phyloP scores from a whole-genome alignment of 2,797 vertebrate species.

The Onychomys arenicola region DNA sequence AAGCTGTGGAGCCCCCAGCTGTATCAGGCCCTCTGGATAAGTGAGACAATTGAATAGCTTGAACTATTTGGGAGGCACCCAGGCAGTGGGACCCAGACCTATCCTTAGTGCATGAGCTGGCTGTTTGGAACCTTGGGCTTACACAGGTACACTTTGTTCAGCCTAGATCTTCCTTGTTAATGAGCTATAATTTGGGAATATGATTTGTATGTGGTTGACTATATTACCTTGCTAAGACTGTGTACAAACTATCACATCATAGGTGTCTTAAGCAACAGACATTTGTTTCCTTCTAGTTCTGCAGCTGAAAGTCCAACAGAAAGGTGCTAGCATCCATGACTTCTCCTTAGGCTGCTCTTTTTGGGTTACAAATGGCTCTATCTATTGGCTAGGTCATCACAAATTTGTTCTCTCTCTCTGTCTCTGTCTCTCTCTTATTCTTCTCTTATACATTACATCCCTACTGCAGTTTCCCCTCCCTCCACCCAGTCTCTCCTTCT shows the following conservation, averaged over 20 bases:
- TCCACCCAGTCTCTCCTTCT: not conserved
- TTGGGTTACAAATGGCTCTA: not conserved
- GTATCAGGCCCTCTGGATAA: too few relatives aligned
- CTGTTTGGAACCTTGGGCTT: too few relatives aligned
- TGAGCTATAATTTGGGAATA: not conserved
- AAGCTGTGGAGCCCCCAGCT: too few relatives aligned
- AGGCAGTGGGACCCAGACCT: too few relatives aligned
- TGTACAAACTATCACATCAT: not conserved
- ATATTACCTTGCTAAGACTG: not conserved
- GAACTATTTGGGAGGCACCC: too few relatives aligned
- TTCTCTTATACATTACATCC: not conserved
- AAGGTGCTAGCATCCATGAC: fast-evolving
- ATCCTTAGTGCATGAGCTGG: too few relatives aligned
- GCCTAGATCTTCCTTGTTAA: not conserved
- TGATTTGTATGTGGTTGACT: not conserved
- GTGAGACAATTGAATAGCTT: too few relatives aligned
- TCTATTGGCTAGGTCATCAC: not conserved
- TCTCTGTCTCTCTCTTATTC: not conserved
- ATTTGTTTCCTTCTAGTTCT: not conserved
- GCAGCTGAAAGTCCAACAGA: not conserved
- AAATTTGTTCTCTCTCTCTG: not conserved
- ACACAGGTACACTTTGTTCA: too few relatives aligned
- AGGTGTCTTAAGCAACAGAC: not conserved
- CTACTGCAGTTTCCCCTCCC: not conserved
- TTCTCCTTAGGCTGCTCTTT: not conserved